Base-by-base conservation (phyloP, 2,888 invertebrate genomes). In the Autographa pulchrina region DNA sequence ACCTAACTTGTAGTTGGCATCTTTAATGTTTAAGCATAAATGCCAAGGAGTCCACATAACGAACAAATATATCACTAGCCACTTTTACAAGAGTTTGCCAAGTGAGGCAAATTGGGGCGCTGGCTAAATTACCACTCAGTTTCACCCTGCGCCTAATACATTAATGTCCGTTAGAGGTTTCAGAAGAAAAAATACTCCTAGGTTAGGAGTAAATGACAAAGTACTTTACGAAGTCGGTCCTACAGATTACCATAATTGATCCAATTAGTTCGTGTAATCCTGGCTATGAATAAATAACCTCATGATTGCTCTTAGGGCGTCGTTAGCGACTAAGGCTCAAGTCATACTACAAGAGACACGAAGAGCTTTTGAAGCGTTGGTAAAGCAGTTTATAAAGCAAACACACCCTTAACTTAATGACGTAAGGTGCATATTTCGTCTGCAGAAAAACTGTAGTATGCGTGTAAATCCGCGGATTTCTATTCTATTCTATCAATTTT, bases 11-110 rank as follows among this genome's bases (percentile, higher is more conserved):
- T 11, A 54, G 52, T 16, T 11, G 8, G 54, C 8, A 18, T 9
- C 54, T 16, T 0, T 11, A n/a, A 48, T 20, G 18, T 54, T 54
- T 18, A 20, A 18, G 18, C 3, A 7, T 54, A 54, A 54, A 8
- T 54, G 11, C 18, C 54, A 20, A 54, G 54, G 2, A 20, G 54
- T 20, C 20, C 18, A 2, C 20, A 54, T 54, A 54, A 18, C 54
- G 54, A 54, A 54, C 54, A 20, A 54, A 54, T 54, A 18, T 20
- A 75, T 70, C 62, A 68, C 67, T 61, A 41, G 18, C 18, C 41
- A 31, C 66, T 64, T 75, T 75, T 67, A 58, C 62, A 48, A 80
- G 35, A 65, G 16, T 72, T 80, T 72, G 16, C 18, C 9, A 14
- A 69, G 62, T 13, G 20, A 3, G 35, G 68, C 13, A 11, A 66